These are phyloP conservation scores for Drosophila meridiana DNA, from an alignment of 2,888 invertebrate species.

Conservation along the genomic window DNA sequence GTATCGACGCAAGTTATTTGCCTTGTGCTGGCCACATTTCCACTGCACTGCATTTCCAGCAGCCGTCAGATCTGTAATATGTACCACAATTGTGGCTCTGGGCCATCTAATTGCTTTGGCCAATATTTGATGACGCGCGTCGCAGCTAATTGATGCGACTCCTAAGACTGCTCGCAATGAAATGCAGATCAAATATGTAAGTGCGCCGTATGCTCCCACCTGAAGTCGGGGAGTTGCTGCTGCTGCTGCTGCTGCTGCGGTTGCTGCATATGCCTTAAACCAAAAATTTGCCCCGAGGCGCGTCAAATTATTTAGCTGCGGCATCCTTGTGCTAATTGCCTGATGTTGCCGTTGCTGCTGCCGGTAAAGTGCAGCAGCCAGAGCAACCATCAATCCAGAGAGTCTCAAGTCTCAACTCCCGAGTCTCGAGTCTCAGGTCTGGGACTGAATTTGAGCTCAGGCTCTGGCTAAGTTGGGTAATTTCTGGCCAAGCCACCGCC, in stretches of 20 bases:
- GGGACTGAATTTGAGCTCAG: slow-evolving; percentile 36
- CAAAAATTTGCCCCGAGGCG: slow-evolving; percentile 54
- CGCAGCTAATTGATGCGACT: slow-evolving; percentile 52
- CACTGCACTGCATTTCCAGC: slow-evolving; percentile 47
- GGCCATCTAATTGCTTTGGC: slow-evolving; percentile 50
- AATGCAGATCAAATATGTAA: slow-evolving; percentile 63
- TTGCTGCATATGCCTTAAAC: slow-evolving; percentile 18
- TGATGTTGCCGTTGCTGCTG: slow-evolving; percentile 37
- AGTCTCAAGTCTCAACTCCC: slow-evolving; percentile 29
- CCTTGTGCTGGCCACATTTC: slow-evolving; percentile 39
- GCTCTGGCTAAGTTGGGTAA: slow-evolving; percentile 69
- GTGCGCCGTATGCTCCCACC: slow-evolving; percentile 58
- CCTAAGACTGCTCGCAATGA: slow-evolving; percentile 30
- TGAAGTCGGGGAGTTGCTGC: slow-evolving; percentile 15
- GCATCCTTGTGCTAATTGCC: slow-evolving; percentile 80
- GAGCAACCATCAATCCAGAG: slow-evolving; percentile 72
- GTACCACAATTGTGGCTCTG: slow-evolving; percentile 3
- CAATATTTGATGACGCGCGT: slow-evolving; percentile 72
- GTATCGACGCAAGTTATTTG: slow-evolving; percentile 61
- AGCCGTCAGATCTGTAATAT: slow-evolving; percentile 32
- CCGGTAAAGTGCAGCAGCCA: slow-evolving; percentile 71
- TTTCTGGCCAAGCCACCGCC: slow-evolving; percentile 77
- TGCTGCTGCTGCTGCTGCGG: not conserved
- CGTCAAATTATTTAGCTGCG: slow-evolving; percentile 78
- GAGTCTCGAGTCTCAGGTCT: slow-evolving; percentile 38